Evolutionary conservation across 1,140 invertebrate genomes (phyloP), one percentile per base, ranked within the genome.

Genomic region (Bradynema listronoti): DNA sequence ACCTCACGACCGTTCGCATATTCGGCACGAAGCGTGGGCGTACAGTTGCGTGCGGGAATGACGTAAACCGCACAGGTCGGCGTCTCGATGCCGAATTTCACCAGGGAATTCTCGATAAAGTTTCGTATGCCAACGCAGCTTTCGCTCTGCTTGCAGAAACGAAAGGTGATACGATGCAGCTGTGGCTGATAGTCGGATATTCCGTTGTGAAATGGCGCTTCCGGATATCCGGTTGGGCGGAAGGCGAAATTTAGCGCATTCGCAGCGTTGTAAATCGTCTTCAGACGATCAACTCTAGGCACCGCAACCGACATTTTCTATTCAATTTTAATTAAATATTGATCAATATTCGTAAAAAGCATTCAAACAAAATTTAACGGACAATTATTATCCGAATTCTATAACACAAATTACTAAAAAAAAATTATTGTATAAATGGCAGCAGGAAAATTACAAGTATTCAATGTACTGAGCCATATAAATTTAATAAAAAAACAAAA

Each of bases 281-380:
- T 72, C 14, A 69, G 16, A 33, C 67, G 67, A 58, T 69, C 67
- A 14, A 73, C 70, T 30, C 65, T 61, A 4, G 70, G 69, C 22
- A 60, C 52, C 29, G 65, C 65, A 34, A n/a, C n/a, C n/a, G n/a
- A n/a, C n/a, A n/a, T n/a, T n/a, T n/a, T n/a, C n/a, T n/a, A n/a
- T n/a, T n/a, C n/a, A n/a, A n/a, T n/a, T n/a, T n/a, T n/a, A n/a
- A n/a, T n/a, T n/a, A n/a, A n/a, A n/a, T n/a, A n/a, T n/a, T n/a
- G n/a, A n/a, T n/a, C n/a, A n/a, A n/a, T n/a, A n/a, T n/a, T n/a
- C n/a, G n/a, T n/a, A n/a, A n/a, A n/a, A n/a, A n/a, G n/a, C n/a
- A n/a, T n/a, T n/a, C n/a, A n/a, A n/a, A n/a, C n/a, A n/a, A n/a
- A n/a, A n/a, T n/a, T n/a, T n/a, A n/a, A n/a, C n/a, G n/a, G n/a